Percentiles rank a stretch among this genome's conserved stretches.
These are phyloP conservation scores for Peromyscus attwateri DNA, from an alignment of 2,797 vertebrate genomes.

Conservation along the genomic window DNA sequence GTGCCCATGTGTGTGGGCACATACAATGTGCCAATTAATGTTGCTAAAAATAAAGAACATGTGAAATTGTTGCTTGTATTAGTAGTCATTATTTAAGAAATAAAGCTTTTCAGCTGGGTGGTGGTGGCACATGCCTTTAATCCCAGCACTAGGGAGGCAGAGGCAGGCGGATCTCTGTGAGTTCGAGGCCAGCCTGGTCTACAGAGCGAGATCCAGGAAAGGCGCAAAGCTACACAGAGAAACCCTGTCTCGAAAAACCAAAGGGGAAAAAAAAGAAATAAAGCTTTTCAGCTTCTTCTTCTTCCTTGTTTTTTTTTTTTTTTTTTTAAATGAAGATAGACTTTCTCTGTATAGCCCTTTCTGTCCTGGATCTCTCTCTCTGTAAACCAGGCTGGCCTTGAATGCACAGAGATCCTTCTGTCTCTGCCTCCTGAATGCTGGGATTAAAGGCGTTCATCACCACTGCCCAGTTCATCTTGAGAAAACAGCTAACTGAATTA, in stretches of 20 bases:
- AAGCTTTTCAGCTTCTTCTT: background rate
- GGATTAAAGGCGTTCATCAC: background rate
- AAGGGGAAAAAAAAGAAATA: background rate
- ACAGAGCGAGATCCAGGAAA: too few species aligned
- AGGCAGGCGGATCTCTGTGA: too few species aligned
- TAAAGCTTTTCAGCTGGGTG: background rate
- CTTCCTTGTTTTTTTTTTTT: too few species aligned
- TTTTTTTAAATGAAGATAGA: too few species aligned
- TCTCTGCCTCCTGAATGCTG: background rate
- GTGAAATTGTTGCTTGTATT: conserved; percentile 37
- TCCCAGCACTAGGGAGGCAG: too few species aligned
- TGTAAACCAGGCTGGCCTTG: background rate
- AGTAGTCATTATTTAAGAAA: conserved; percentile 31
- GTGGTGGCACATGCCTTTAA: too few species aligned
- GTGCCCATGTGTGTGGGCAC: background rate
- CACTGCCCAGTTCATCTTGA: background rate
- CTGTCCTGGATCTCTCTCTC: background rate
- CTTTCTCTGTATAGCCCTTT: background rate
- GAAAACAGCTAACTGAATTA: conserved; percentile 47
- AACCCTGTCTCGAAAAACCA: too few species aligned
- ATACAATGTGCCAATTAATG: background rate
- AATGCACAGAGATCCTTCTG: background rate
- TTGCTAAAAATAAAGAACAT: conserved; percentile 22
- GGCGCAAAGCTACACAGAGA: too few species aligned
- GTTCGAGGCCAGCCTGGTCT: too few species aligned